Evolutionary conservation across 2,797 vertebrate genomes (phyloP).

Genomic region (Sebastes kiyomatsui): DNA sequence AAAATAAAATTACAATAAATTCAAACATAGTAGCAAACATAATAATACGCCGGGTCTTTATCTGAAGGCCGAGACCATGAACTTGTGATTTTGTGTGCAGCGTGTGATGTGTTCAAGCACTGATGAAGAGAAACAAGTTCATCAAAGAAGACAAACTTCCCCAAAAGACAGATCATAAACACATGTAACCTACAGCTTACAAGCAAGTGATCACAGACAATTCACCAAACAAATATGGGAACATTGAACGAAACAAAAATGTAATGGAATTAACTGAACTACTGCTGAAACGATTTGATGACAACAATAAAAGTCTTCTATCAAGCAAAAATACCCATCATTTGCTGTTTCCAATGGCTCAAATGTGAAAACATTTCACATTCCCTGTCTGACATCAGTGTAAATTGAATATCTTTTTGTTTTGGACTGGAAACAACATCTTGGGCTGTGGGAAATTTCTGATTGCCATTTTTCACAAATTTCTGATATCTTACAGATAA

Average conservation of each 20-base stretch:
- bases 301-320: neutral
- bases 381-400: neutral
- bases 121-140: neutral
- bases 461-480: neutral
- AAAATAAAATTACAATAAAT: neutral
- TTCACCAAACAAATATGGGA: neutral
- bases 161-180: neutral
- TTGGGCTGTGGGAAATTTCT: neutral
- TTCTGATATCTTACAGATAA: neutral
- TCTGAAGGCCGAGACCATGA: neutral
- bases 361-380: neutral
- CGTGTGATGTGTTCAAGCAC: neutral
- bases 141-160: neutral
- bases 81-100: neutral
- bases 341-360: neutral
- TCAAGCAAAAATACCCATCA: neutral
- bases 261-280: neutral
- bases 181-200: neutral
- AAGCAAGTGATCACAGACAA: neutral
- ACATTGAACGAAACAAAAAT: neutral
- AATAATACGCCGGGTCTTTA: neutral
- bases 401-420: neutral
- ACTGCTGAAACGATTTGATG: neutral
- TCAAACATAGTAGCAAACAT: neutral
- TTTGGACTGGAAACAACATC: neutral